Evolutionary conservation across 1,140 invertebrate species (phyloP), one percentile per base, ranked within the genome.

Genomic region (Drosophila punjabiensis): DNA sequence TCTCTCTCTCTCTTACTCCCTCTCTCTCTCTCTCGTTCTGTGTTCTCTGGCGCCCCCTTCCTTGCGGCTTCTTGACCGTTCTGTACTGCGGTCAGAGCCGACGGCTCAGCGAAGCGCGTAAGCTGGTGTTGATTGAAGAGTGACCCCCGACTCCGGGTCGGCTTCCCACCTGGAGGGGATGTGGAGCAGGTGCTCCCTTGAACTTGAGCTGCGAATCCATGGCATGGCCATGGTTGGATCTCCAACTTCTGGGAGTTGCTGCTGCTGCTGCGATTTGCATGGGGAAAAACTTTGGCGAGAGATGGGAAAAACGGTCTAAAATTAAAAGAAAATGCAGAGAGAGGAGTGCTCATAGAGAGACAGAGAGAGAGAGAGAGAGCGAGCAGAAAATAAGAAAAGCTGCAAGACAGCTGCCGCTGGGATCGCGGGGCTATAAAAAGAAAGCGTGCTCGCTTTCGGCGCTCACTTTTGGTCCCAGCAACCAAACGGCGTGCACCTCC

Each of bases 401-500:
- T 43, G 45, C 32, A 80, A 63, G 52, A 41, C 65, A 62, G 58
- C 65, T 64, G 55, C 48, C 30, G 30, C 30, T 8, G 48, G 56
- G 62, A 61, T 45, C 50, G 14, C 69, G 75, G 45, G 61, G 78
- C 86, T 89, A 89, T 90, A 90, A 91, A 89, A 90, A 87, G 79
- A 87, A 91, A 91, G 66, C 67, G 73, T 79, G 73, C 61, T 90
- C 79, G 87, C 76, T 77, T 80, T 82, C 82, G 75, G 82, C 79
- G 82, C 86, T 90, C 86, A 90, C 86, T 90, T 86, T 91, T 91
- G 87, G 86, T 89, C 79, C 28, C 81, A 85, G 78, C 85, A 55
- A 90, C 79, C 87, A 86, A 89, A 80, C 84, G 84, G 81, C 82
- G 74, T 74, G 79, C 76, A 84, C 45, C 66, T 64, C 55, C 47